Percentiles rank a stretch among this genome's conserved stretches.
phyloP scores from a whole-genome alignment of 2,888 invertebrate species.

The Patella ulyssiponensis region DNA sequence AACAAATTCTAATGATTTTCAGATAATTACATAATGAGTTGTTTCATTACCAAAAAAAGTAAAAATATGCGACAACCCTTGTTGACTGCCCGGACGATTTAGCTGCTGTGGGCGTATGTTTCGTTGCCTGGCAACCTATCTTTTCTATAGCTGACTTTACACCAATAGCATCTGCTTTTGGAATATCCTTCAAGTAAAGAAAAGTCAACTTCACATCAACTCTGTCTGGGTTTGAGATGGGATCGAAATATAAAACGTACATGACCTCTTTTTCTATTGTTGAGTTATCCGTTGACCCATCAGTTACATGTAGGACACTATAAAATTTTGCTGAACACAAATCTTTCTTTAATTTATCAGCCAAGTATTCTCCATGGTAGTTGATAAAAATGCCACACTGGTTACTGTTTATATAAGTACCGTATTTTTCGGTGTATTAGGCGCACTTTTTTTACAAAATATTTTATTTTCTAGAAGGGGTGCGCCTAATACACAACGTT shows the following conservation, averaged over 20 bases:
- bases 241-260: neutral
- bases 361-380: neutral
- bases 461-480: no score
- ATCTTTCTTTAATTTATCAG: neutral
- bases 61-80: no score
- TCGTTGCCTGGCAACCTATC: no score
- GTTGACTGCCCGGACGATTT: no score
- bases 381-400: neutral
- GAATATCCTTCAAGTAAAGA: neutral
- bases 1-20: no score
- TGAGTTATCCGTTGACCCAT: neutral
- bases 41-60: no score
- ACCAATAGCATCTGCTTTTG: conserved; percentile 1
- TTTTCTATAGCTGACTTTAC: neutral
- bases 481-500: no score
- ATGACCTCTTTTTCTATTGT: neutral
- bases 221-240: neutral
- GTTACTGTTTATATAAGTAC: neutral
- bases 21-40: no score
- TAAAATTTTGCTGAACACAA: neutral
- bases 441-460: no score
- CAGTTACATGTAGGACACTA: neutral
- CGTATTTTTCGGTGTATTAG: no score
- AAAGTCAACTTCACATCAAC: neutral
- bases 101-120: no score